Base-by-base conservation (phyloP, 2,888 invertebrate genomes). In the Caenorhabditis afra region DNA sequence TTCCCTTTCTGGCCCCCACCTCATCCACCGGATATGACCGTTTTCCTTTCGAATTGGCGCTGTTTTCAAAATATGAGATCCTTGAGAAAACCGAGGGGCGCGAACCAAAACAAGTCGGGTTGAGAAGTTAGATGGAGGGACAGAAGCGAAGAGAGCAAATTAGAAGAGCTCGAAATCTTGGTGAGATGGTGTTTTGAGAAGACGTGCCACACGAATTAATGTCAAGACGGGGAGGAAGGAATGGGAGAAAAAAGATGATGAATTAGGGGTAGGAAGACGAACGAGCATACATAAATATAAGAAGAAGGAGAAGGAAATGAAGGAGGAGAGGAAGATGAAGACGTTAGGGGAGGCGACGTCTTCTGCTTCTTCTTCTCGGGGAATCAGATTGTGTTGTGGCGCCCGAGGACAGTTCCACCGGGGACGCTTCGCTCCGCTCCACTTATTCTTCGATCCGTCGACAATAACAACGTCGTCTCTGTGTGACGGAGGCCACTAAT, bases 401-500 rank as follows among this genome's bases (percentile, higher is more conserved):
- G 3, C 49, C 10, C 49, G 20, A 49, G 29, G 29, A 29, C 29
- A 29, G 29, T 29, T 29, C 29, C 29, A 29, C 29, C 29, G 29
- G 23, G 11, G 20, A 5, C 20, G 22, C 16, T 49, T 49, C 20
- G 29, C 52, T 29, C 35, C 18, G n/a, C 53, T 53, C n/a, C 8
- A 12, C 23, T 52, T 47, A 47, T 47, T 18, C 18, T 5, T 8
- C 41, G 7, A 14, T 45, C 16, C 7, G 35, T 45, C 39, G 16
- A 53, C 61, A 70, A 70, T 70, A 61, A 61, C 45, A 55, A n/a
- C 11, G 7, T 29, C 29, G 18, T 14, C 14, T n/a, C 29, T 18
- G 10, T 53, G 35, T 67, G 45, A 50, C 50, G 22, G 41, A 39
- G 14, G 61, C 37, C n/a, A 35, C 47, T 61, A 70, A 68, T 68